Conservation (phyloP, 2,888 invertebrate species). For the Digitonthophagus gazella region DNA sequence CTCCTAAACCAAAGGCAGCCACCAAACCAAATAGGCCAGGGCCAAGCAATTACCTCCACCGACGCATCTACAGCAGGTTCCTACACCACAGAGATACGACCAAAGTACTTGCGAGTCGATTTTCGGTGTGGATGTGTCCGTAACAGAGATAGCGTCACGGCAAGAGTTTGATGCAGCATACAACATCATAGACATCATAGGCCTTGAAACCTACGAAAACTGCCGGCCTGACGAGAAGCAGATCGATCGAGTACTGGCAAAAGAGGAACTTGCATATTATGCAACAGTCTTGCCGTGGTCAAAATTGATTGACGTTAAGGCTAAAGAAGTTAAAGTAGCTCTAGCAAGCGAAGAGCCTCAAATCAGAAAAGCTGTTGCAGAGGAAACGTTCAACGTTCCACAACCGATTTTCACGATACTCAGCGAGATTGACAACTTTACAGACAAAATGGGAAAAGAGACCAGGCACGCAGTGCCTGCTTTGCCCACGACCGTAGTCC, state of each 20-base stretch:
- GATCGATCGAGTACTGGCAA: slow-evolving; percentile 32
- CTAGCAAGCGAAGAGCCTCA: slow-evolving; percentile 36
- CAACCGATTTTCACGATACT: slow-evolving; percentile 37
- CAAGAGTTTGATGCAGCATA: slow-evolving; percentile 33
- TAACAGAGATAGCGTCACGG: slow-evolving; percentile 31
- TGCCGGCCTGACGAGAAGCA: slow-evolving; percentile 35
- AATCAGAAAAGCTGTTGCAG: slow-evolving; percentile 33
- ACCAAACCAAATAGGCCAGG: background rate
- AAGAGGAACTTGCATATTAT: slow-evolving; percentile 38
- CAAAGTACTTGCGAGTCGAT: slow-evolving; percentile 31
- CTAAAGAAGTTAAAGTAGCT: slow-evolving; percentile 34
- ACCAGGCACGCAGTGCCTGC: slow-evolving; percentile 21
- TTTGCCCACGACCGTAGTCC: background rate
- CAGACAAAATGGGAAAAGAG: slow-evolving; percentile 40
- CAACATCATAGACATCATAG: slow-evolving; percentile 31
- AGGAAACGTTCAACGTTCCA: slow-evolving; percentile 37
- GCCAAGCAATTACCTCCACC: background rate
- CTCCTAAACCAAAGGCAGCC: background rate
- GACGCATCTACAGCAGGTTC: background rate
- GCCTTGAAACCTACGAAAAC: slow-evolving; percentile 34
- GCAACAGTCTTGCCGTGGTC: slow-evolving; percentile 33
- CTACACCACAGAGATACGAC: background rate
- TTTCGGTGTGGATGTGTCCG: slow-evolving; percentile 33
- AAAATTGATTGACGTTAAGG: slow-evolving; percentile 34
- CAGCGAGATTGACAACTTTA: slow-evolving; percentile 35